Base-by-base conservation (phyloP, 2,888 invertebrate genomes). In the Protonemura montana region DNA sequence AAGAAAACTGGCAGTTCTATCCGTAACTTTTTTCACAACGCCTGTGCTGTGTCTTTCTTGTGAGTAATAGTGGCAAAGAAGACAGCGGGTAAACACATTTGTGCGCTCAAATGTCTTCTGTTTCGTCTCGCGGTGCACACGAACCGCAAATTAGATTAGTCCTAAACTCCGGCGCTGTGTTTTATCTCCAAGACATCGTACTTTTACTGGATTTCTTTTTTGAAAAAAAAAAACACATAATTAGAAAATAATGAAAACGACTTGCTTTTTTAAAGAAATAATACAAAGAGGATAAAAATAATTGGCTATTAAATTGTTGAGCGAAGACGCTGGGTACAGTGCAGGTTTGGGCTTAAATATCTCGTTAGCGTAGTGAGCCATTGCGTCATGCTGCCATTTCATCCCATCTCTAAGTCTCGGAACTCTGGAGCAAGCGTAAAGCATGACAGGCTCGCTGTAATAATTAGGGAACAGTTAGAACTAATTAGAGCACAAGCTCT, bases 341-440 rank as follows among this genome's bases (percentile, higher is more conserved):
- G 6, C 3, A 59, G 59, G 16, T 10, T 21, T 59, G 59, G 35
- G 59, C 59, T 59, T 59, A 59, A 59, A 59, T 59, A 59, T 10
- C 59, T 59, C 59, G 59, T 59, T 59, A 59, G 59, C 59, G 59
- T 59, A 59, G 59, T 21, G 59, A 59, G 59, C 59, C 59, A 59
- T 59, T 59, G 59, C 59, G 59, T 59, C 59, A 59, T 59, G 21
- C 21, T 59, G 21, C 21, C 21, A 59, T 59, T 59, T 59, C 59
- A 59, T 59, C 59, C 59, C 59, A 2, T 21, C 1, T 59, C 59
- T 2, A 35, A 59, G 59, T 2, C 59, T 59, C 59, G 59, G 59
- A 21, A 35, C 35, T 21, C 59, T 3, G 59, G 35, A 35, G 35
- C 35, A 35, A 35, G 59, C 59, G 59, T 21, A 59, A 13, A 59